These are phyloP conservation scores for Borostomias antarcticus DNA, from an alignment of 2,797 vertebrate species.

Conservation along the genomic window DNA sequence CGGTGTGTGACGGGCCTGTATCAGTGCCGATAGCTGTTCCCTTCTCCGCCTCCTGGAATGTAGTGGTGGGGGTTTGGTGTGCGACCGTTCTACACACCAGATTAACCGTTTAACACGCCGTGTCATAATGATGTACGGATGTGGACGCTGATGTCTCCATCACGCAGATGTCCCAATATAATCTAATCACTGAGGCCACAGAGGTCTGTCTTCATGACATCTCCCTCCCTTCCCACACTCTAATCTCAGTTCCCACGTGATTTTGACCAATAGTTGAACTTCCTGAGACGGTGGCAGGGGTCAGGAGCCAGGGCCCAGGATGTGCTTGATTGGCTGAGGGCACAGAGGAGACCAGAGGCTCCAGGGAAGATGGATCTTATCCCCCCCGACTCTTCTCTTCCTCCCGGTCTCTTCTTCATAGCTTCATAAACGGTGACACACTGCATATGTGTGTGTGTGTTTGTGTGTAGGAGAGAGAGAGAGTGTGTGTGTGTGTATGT, in stretches of 20 bases:
- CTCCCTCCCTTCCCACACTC: constrained; percentile 12
- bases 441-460: constrained; percentile 38
- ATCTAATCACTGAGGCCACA: not conserved
- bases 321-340: constrained; percentile 38
- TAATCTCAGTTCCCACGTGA: constrained; percentile 34
- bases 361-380: constrained; percentile 42
- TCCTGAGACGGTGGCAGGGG: constrained; percentile 48
- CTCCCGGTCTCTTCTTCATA: constrained; percentile 49
- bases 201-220: constrained; percentile 2
- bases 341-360: constrained; percentile 17
- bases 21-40: constrained; percentile 33
- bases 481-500: constrained; percentile 10
- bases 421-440: constrained; percentile 48
- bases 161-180: not conserved
- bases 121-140: not conserved
- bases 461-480: constrained; percentile 5
- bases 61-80: no score
- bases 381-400: constrained; percentile 11
- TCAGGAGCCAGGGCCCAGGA: constrained; percentile 44
- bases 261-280: constrained; percentile 43
- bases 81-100: no score
- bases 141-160: not conserved
- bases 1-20: not conserved
- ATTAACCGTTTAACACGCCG: not conserved
- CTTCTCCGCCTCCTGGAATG: no score